These are phyloP conservation scores for Bradypus variegatus DNA, from an alignment of 2,797 vertebrate genomes.

Conservation along the genomic window DNA sequence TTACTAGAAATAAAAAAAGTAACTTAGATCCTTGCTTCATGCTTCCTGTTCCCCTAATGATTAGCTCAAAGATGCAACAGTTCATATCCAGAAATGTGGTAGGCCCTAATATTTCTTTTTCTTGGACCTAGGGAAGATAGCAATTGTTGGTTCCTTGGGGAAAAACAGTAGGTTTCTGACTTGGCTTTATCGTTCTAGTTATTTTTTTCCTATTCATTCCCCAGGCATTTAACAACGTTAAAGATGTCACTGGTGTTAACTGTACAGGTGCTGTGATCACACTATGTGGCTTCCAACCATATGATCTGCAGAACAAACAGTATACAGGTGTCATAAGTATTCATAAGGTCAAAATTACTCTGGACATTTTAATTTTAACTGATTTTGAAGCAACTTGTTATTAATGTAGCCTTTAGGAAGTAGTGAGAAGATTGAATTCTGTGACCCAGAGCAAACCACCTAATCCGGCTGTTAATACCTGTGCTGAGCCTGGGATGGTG, in stretches of 20 bases:
- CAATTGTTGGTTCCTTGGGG: background rate
- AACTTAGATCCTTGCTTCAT: background rate
- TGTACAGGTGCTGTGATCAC: background rate
- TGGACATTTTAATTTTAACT: background rate
- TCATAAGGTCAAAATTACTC: background rate
- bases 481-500: background rate
- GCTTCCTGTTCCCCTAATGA: background rate
- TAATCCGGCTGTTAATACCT: background rate
- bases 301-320: background rate
- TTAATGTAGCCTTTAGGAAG: background rate
- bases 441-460: background rate
- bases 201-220: background rate
- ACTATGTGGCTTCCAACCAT: background rate
- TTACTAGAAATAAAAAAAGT: background rate
- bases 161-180: background rate
- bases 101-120: background rate
- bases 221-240: background rate
- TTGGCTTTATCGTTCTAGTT: background rate
- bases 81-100: background rate
- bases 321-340: background rate
- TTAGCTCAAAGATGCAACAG: background rate
- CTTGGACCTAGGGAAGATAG: background rate
- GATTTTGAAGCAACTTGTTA: background rate
- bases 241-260: background rate
- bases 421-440: background rate